A percentile compares a stretch with the other conserved stretches of the same genome.
Evolutionary conservation across 2,113 vertebrate species (phyloP).

Genomic region (Myocastor coypus): DNA sequence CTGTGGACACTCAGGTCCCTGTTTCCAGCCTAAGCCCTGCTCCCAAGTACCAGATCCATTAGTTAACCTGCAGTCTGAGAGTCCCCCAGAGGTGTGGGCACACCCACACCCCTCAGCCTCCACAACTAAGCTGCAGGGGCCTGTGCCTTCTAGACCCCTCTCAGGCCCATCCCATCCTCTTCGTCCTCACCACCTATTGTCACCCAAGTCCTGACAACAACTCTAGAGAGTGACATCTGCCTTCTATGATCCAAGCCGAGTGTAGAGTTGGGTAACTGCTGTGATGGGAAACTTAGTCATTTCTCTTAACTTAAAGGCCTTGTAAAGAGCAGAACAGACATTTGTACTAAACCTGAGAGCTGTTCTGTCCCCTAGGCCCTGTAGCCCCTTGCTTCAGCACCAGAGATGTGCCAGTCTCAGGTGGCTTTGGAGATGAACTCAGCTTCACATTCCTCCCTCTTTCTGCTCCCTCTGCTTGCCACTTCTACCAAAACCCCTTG

Average conservation of each 20-base stretch:
- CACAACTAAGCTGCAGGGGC: not conserved
- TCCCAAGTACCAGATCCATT: not conserved
- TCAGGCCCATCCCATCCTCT: no score
- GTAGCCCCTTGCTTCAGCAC: not conserved
- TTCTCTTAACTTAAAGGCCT: not conserved
- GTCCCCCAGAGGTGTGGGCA: not conserved
- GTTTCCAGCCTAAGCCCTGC: not conserved
- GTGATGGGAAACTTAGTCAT: not conserved
- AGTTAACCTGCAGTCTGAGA: not conserved
- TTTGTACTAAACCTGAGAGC: not conserved
- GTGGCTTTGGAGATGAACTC: not conserved
- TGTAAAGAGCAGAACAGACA: not conserved
- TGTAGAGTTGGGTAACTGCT: not conserved
- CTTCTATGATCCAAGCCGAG: not conserved
- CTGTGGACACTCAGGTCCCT: not conserved
- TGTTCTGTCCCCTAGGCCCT: not conserved
- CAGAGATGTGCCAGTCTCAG: not conserved
- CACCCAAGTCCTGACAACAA: not conserved
- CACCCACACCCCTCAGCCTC: not conserved
- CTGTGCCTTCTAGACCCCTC: not conserved
- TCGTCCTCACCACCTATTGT: not conserved
- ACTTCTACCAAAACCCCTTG: not conserved
- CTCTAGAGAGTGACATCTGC: rapidly evolving
- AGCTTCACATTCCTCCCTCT: not conserved
- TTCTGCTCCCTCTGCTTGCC: not conserved